phyloP scores from a whole-genome alignment of 2,888 invertebrate species.

The Tribolium freemani region DNA sequence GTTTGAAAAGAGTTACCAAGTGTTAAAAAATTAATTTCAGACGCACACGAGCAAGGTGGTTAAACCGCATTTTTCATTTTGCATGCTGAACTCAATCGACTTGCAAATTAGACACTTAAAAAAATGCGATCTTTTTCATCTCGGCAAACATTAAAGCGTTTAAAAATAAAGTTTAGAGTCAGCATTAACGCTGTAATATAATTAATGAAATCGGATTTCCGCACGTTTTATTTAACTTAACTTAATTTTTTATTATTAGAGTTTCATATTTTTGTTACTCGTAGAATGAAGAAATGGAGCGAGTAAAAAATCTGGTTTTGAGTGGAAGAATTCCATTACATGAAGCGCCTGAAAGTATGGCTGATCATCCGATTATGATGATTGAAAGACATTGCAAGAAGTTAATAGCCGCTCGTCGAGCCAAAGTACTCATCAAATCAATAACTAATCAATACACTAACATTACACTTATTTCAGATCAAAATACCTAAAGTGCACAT shows the following conservation, averaged over 20 bases:
- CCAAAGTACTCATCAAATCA: slow-evolving; percentile 65
- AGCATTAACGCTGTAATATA: not conserved
- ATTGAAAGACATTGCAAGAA: slow-evolving; percentile 71
- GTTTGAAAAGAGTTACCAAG: not conserved
- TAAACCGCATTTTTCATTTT: slow-evolving; percentile 20
- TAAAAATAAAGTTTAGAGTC: slow-evolving; percentile 2
- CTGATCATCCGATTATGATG: slow-evolving; percentile 78
- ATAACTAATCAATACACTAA: not conserved
- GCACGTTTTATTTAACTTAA: not conserved
- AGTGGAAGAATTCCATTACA: slow-evolving; percentile 77
- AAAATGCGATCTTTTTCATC: slow-evolving; percentile 1
- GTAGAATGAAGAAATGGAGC: slow-evolving; percentile 71
- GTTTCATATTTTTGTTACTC: not conserved
- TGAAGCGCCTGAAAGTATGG: slow-evolving; percentile 77
- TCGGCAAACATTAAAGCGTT: not conserved
- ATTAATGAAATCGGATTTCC: not conserved
- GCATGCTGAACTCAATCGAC: slow-evolving; percentile 4
- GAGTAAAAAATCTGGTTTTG: slow-evolving; percentile 78
- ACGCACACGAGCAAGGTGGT: not conserved
- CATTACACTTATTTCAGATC: slow-evolving; percentile 55
- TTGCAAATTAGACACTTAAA: slow-evolving; percentile 13
- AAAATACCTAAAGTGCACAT: slow-evolving; percentile 64
- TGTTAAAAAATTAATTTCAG: not conserved
- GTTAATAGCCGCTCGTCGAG: slow-evolving; percentile 69
- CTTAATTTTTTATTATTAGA: not conserved